Conservation (phyloP, 2,797 vertebrate species). For the Apogon hyalosoma region DNA sequence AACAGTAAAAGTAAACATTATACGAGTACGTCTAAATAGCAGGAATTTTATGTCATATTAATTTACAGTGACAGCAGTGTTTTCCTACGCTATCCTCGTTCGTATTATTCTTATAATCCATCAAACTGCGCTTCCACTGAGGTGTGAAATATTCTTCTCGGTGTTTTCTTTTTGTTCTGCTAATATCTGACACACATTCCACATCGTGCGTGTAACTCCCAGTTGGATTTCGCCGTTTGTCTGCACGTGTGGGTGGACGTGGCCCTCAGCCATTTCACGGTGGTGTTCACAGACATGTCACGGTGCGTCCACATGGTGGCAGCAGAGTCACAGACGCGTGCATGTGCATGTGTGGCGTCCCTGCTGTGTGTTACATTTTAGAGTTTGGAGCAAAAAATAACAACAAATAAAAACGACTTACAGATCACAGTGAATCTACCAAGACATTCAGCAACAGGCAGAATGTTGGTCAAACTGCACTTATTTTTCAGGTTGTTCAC, state of each 20-base stretch:
- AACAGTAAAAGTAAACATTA: no score
- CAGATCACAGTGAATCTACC: no score
- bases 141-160: not conserved
- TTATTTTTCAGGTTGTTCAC: no score
- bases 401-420: no score
- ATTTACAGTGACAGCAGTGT: no score
- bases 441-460: no score
- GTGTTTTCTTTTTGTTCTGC: not conserved
- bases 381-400: no score
- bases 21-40: no score
- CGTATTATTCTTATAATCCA: no score
- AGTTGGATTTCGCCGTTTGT: not conserved
- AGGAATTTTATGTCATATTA: no score
- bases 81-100: no score
- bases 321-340: conserved; percentile 48
- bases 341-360: not conserved
- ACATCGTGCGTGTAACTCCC: not conserved
- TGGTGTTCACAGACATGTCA: not conserved
- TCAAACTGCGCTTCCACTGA: not conserved
- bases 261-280: not conserved
- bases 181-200: not conserved
- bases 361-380: not conserved
- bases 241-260: not conserved
- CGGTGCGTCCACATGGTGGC: conserved; percentile 68
- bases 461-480: no score